Evolutionary conservation across 35 echinoderm and acorn worm genomes (phyloP).

Genomic region (Ophiothrix spiculata): DNA sequence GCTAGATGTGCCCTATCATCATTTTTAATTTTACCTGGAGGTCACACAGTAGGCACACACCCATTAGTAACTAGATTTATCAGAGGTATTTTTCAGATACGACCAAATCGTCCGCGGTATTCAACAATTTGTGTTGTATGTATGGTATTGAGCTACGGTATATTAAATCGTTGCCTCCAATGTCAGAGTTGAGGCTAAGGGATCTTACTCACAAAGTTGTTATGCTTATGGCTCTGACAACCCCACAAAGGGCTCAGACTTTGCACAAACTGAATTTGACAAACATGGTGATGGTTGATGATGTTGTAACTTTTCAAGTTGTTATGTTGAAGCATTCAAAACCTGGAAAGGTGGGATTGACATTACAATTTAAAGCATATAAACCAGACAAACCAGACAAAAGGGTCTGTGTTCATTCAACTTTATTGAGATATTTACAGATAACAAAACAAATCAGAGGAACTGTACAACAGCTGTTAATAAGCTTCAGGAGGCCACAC

Average conservation of each 20-base stretch:
- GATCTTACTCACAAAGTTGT: conserved; percentile 43
- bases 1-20: background rate
- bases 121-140: too few relatives aligned
- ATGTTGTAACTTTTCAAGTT: background rate
- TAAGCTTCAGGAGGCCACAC: conserved; percentile 20
- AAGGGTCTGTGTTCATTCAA: background rate
- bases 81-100: conserved; percentile 24
- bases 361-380: background rate
- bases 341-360: background rate
- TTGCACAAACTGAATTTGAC: conserved; percentile 30
- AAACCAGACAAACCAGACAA: background rate
- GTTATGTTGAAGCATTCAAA: background rate
- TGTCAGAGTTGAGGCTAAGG: conserved; percentile 26
- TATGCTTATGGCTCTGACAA: conserved; percentile 48
- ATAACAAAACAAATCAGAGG: background rate
- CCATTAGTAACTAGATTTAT: conserved; percentile 12
- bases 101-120: too few relatives aligned
- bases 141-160: too few relatives aligned
- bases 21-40: background rate
- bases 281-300: conserved; percentile 14
- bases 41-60: conserved; percentile 5
- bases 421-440: background rate
- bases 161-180: too few relatives aligned
- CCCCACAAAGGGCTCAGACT: conserved; percentile 36
- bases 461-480: background rate